These are phyloP conservation scores for Telmatherina bonti DNA, from an alignment of 2,797 vertebrate species.

Conservation along the genomic window DNA sequence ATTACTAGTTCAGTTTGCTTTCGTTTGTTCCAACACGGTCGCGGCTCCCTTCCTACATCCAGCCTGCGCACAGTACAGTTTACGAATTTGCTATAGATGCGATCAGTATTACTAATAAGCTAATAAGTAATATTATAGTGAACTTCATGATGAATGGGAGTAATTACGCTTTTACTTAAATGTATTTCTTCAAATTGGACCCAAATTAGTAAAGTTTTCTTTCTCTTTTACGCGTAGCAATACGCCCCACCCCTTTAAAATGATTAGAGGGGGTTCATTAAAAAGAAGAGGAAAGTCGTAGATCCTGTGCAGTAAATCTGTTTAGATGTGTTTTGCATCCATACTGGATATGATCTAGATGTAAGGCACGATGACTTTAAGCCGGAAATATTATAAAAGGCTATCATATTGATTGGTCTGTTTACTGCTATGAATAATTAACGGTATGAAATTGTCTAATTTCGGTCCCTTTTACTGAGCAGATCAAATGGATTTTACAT, in stretches of 20 bases:
- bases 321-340: conserved; percentile 3
- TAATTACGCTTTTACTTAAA: background rate
- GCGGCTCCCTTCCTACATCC: conserved; percentile 49
- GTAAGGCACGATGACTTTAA: background rate
- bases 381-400: background rate
- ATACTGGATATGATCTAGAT: background rate
- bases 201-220: conserved; percentile 78
- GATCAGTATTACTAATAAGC: conserved; percentile 2
- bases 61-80: conserved; percentile 32
- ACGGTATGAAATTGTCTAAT: conserved; percentile 26
- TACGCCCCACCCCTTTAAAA: conserved; percentile 82
- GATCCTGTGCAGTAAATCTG: conserved; percentile 2
- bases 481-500: background rate
- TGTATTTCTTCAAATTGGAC: conserved; percentile 47
- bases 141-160: conserved; percentile 15
- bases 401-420: conserved; percentile 37
- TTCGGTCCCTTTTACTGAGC: conserved; percentile 1
- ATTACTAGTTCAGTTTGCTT: conserved; percentile 50
- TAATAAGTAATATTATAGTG: background rate
- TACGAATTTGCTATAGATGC: conserved; percentile 34
- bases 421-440: conserved; percentile 52
- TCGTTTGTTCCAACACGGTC: conserved; percentile 44
- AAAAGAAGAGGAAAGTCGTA: conserved; percentile 54
- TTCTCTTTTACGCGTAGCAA: conserved; percentile 71
- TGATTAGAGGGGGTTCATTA: conserved; percentile 62